Conservation (phyloP, 2,797 vertebrate species). For the Crax fasciolata region DNA sequence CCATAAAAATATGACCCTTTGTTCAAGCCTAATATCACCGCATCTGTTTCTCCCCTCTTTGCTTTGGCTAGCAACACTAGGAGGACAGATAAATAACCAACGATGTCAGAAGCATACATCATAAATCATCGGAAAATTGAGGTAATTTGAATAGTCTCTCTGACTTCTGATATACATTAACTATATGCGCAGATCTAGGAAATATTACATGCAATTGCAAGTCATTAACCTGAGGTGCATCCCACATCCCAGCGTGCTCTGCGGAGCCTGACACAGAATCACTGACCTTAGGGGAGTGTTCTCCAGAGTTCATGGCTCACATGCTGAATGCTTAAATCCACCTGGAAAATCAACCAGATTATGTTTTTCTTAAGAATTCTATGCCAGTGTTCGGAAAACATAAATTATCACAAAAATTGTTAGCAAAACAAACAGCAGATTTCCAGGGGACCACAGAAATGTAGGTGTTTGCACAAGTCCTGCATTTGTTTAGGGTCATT, state of each 20-base stretch:
- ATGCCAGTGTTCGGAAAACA: constrained; percentile 32
- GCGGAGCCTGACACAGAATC: constrained; percentile 11
- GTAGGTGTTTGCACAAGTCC: constrained; percentile 16
- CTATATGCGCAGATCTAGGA: neutral
- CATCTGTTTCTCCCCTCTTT: constrained; percentile 47
- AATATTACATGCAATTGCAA: constrained; percentile 24
- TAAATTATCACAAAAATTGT: constrained; percentile 60
- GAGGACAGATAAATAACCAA: constrained; percentile 53
- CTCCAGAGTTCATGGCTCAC: constrained; percentile 57
- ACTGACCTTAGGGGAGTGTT: constrained; percentile 50
- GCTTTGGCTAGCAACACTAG: constrained; percentile 20
- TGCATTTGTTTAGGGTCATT: neutral
- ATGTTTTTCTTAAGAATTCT: constrained; percentile 61
- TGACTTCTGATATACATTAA: constrained; percentile 46
- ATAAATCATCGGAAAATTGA: constrained; percentile 61
- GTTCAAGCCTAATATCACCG: neutral
- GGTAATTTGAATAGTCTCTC: constrained; percentile 52
- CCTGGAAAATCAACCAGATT: constrained; percentile 47
- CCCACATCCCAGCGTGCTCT: constrained; percentile 25
- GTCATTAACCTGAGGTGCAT: constrained; percentile 56
- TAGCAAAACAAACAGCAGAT: constrained; percentile 57
- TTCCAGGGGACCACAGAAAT: constrained; percentile 51
- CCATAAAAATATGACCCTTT: neutral
- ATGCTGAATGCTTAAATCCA: constrained; percentile 26
- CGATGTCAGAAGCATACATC: constrained; percentile 10